Conservation (phyloP, 2,113 vertebrate species). For the Cettia cetti region DNA sequence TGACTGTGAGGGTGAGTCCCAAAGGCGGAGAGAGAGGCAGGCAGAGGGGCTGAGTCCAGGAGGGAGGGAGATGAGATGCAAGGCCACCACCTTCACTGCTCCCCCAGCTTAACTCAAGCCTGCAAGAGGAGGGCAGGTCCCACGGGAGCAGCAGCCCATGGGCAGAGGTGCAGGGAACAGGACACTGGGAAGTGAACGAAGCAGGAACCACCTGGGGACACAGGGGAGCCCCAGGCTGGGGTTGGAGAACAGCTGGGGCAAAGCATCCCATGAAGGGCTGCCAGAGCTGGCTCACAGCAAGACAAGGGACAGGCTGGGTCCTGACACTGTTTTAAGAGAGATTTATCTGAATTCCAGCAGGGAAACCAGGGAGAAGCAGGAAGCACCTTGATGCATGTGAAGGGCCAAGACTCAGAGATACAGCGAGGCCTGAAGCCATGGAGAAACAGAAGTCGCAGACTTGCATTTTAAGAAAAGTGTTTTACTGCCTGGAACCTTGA, state of each 20-base stretch:
- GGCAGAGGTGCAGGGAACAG: background rate
- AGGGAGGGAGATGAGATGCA: background rate
- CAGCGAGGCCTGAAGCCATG: background rate
- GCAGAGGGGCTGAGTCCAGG: background rate
- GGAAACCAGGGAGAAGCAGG: background rate
- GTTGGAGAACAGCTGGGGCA: background rate
- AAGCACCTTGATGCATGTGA: rapidly evolving
- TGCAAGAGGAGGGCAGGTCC: background rate
- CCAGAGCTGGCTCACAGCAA: background rate
- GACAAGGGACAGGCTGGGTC: background rate
- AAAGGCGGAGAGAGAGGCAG: rapidly evolving
- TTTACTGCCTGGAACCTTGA: conserved; percentile 23
- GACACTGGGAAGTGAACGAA: rapidly evolving
- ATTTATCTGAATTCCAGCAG: background rate
- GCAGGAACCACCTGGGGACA: background rate
- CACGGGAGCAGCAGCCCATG: rapidly evolving
- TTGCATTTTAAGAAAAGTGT: background rate
- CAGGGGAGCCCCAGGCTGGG: background rate
- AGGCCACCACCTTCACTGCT: background rate
- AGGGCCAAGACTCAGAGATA: background rate
- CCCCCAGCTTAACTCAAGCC: background rate
- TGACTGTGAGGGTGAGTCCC: rapidly evolving
- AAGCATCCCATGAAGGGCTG: background rate
- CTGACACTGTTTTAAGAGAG: background rate
- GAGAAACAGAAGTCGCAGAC: background rate